Evolutionary conservation across 2,888 invertebrate species (phyloP).

Genomic region (Zaprionus lineosus): DNA sequence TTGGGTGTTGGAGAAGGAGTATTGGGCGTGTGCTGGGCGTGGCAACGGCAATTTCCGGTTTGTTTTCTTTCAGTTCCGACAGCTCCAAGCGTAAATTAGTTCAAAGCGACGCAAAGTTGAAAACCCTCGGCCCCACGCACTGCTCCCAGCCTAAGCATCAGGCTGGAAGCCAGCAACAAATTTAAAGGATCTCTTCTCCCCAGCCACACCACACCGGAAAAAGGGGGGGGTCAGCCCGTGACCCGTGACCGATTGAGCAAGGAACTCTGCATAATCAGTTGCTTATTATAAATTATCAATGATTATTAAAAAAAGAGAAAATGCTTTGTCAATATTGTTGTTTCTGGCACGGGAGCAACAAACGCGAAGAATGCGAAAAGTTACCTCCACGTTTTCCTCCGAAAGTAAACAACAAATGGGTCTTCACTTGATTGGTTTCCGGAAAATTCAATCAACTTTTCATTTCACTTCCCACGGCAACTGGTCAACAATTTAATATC

Average conservation of each 20-base stretch:
- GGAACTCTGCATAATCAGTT: conserved; percentile 56
- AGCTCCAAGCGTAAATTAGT: conserved; percentile 68
- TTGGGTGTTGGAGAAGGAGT: neutral
- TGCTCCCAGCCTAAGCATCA: no score
- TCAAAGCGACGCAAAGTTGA: conserved; percentile 65
- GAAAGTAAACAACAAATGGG: conserved; percentile 48
- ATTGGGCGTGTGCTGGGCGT: conserved; percentile 33
- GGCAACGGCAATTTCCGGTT: conserved; percentile 74
- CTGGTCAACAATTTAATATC: conserved; percentile 42
- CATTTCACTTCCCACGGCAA: conserved; percentile 17
- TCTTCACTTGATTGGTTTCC: conserved; percentile 45
- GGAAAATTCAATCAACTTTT: conserved; percentile 60
- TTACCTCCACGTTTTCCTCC: conserved; percentile 12
- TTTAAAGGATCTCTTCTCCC: conserved; percentile 23
- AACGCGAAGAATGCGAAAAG: conserved; percentile 2
- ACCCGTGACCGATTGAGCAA: conserved; percentile 39
- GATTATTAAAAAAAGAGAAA: conserved; percentile 52
- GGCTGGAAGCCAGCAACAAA: no score
- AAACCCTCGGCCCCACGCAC: conserved; percentile 28
- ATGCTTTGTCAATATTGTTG: conserved; percentile 59
- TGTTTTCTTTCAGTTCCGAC: conserved; percentile 77
- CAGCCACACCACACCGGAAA: neutral
- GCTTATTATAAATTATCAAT: conserved; percentile 72
- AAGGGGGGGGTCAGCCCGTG: neutral
- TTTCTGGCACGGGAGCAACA: conserved; percentile 4